phyloP scores from a whole-genome alignment of 2,797 vertebrate species.

The Perodicticus potto region DNA sequence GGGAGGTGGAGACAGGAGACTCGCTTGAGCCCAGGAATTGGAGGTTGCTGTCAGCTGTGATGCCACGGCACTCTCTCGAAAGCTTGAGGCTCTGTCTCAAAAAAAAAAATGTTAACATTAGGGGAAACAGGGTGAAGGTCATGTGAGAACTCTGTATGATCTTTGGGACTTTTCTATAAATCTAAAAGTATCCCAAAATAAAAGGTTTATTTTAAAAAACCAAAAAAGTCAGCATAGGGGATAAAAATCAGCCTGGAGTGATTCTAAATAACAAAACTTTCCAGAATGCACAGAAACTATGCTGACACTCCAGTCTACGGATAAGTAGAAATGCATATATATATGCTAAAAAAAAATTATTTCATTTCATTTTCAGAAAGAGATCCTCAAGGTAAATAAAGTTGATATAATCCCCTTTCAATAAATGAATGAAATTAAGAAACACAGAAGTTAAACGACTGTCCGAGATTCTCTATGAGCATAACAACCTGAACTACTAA shows the following conservation, averaged over 20 bases:
- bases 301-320: background rate
- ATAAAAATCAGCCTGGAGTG: background rate
- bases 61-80: too few relatives aligned
- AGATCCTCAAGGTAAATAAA: background rate
- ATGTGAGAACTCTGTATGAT: background rate
- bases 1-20: too few relatives aligned
- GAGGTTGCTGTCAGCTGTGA: too few relatives aligned
- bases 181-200: background rate
- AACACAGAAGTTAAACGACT: background rate
- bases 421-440: slow-evolving; percentile 9
- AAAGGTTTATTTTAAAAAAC: background rate
- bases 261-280: background rate
- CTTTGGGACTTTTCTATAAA: slow-evolving; percentile 25
- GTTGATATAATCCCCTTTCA: background rate
- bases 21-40: too few relatives aligned
- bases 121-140: background rate
- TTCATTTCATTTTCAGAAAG: background rate
- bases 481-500: background rate
- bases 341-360: background rate
- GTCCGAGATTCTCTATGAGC: background rate
- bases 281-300: background rate
- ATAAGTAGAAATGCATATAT: background rate
- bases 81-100: too few relatives aligned
- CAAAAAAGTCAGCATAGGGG: background rate
- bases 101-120: background rate